These are phyloP conservation scores for Pseudorasbora parva DNA, from an alignment of 2,113 vertebrate species.

Conservation along the genomic window DNA sequence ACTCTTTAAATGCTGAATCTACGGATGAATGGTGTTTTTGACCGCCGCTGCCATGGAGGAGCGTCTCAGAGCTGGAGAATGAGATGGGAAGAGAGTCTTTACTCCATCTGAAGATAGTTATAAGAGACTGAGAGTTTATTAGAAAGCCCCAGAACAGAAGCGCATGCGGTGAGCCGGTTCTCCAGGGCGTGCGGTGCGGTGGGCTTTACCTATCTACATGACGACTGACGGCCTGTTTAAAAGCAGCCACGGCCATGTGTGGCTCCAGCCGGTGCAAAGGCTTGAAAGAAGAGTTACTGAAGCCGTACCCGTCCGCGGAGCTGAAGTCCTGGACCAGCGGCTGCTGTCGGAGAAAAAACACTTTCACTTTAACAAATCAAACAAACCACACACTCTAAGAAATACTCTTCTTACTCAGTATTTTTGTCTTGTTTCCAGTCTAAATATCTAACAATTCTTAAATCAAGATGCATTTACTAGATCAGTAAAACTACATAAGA, in stretches of 20 bases:
- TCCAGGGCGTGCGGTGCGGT: conserved; percentile 67
- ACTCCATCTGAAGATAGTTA: not conserved
- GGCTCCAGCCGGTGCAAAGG: conserved; percentile 82
- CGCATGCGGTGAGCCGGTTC: conserved; percentile 70
- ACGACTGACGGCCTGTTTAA: conserved; percentile 83
- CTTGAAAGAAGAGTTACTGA: conserved; percentile 74
- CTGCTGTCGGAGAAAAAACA: conserved; percentile 72
- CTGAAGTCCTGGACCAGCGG: conserved; percentile 73
- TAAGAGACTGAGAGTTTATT: not conserved
- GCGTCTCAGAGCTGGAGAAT: conserved; percentile 58
- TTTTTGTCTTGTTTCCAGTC: no score
- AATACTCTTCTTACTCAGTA: no score
- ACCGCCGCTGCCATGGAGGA: conserved; percentile 78
- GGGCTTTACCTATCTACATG: conserved; percentile 86
- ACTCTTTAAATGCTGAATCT: not conserved
- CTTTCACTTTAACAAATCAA: not conserved
- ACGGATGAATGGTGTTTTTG: not conserved
- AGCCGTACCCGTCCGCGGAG: conserved; percentile 79
- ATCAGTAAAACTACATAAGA: no score
- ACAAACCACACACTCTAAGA: not conserved
- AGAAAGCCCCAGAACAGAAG: conserved; percentile 2
- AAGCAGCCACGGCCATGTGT: conserved; percentile 78
- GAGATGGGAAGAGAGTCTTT: not conserved
- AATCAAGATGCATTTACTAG: no score
- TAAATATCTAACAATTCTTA: no score